These are phyloP conservation scores for Bubalus kerabau DNA, from an alignment of 2,113 vertebrate genomes.

Conservation along the genomic window DNA sequence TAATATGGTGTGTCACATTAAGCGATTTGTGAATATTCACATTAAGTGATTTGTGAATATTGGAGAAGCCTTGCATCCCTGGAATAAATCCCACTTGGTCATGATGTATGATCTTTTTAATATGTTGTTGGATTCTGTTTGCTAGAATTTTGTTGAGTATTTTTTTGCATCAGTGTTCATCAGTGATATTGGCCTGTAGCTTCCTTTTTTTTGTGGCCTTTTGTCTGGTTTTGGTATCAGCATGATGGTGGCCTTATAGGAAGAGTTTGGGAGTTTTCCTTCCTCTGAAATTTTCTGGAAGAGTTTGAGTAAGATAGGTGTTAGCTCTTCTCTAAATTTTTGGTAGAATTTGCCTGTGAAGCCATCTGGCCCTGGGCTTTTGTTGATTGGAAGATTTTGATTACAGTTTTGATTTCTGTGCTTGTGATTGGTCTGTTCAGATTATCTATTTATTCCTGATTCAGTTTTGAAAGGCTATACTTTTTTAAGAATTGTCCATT, in stretches of 20 bases:
- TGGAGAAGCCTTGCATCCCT: not conserved
- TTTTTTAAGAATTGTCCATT: not conserved
- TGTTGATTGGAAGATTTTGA: not conserved
- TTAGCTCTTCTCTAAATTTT: not conserved
- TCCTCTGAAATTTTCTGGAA: not conserved
- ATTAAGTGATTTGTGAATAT: not conserved
- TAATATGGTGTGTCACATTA: not conserved
- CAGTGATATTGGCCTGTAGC: not conserved
- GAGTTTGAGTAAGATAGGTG: not conserved
- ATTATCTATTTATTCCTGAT: not conserved
- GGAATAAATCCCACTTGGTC: not conserved
- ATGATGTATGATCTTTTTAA: not conserved
- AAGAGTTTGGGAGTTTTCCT: not conserved
- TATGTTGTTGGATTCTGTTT: not conserved
- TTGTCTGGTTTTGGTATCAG: not conserved
- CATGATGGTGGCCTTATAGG: not conserved
- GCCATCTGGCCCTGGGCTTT: not conserved
- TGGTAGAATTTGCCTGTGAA: not conserved
- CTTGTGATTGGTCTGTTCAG: not conserved
- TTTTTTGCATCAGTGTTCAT: not conserved
- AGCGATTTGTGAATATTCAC: not conserved
- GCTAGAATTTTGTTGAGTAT: not conserved
- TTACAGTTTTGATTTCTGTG: not conserved
- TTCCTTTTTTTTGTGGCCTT: not conserved
- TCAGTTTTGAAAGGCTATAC: not conserved